Percentiles rank a stretch among this genome's conserved stretches.
Evolutionary conservation across 1,140 invertebrate species (phyloP).

Genomic region (Andricus grossulariae): DNA sequence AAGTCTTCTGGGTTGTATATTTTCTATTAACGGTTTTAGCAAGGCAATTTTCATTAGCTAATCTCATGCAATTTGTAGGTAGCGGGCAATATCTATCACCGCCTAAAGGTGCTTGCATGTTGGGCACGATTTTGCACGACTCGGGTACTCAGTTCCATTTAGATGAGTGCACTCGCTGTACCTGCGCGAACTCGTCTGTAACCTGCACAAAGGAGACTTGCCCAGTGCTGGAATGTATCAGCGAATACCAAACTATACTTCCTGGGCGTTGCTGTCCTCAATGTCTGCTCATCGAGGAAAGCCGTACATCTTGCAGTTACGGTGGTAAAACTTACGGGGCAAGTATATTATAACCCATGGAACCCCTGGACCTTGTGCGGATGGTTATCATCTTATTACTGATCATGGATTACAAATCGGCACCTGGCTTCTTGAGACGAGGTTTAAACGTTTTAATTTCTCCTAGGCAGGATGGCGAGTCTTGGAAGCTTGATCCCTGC

Average conservation of each 20-base stretch:
- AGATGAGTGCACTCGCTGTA: conserved; percentile 90
- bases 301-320: conserved; percentile 80
- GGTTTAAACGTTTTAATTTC: conserved; percentile 69
- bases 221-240: conserved; percentile 87
- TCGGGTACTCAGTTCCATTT: conserved; percentile 79
- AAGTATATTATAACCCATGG: conserved; percentile 61
- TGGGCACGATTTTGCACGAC: conserved; percentile 81
- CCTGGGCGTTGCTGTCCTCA: conserved; percentile 87
- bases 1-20: too few species aligned
- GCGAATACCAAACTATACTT: conserved; percentile 80
- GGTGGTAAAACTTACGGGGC: conserved; percentile 82
- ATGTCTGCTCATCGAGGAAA: conserved; percentile 80
- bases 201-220: conserved; percentile 87
- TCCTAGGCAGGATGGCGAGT: conserved; percentile 86
- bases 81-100: conserved; percentile 67
- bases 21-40: background rate
- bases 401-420: too few species aligned
- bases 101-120: conserved; percentile 80
- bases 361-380: too few species aligned
- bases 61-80: conserved; percentile 51
- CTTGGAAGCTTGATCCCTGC: conserved; percentile 90
- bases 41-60: background rate
- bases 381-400: too few species aligned
- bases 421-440: too few species aligned
- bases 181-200: conserved; percentile 82